Evolutionary conservation across 2,797 vertebrate species (phyloP), one percentile per base, ranked within the genome.

Genomic region (Bryconaethiops microstoma): DNA sequence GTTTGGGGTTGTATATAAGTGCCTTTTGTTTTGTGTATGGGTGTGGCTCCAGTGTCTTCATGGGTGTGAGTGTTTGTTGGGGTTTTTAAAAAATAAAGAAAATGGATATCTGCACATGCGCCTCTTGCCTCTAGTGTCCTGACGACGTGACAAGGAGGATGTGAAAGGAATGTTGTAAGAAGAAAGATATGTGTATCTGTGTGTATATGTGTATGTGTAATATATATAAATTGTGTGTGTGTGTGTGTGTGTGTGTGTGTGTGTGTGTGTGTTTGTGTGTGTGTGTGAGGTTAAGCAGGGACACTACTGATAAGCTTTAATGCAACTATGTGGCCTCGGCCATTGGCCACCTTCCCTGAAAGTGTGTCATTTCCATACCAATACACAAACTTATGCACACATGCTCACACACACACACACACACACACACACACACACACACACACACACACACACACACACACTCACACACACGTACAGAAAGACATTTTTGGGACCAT

Each of bases 221-320:
- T 29, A 29, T 29, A 29, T 29, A 29, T 29, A 29, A 29, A 29
- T 1, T 1, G 29, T 29, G 29, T 29, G 29, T 29, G 29, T 29
- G 29, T 29, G 29, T 29, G 29, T 29, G n/a, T n/a, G n/a, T n/a
- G n/a, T 77, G 75, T 65, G 59, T 74, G 63, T 82, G 35, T 71
- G 39, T 88, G 89, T 91, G 86, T 84, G 67, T 85, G 87, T 92
- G 42, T 5, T 1, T 1, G 29, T 29, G 29, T 29, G 29, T 29
- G 29, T 29, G 29, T 29, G 29, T 29, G 29, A 92, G 92, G 92
- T 93, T 92, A 91, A 81, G 87, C 88, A 79, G 52, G 88, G 91
- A 92, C 91, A 91, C 90, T 87, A 83, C 90, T 92, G 93, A 95
- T 93, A 93, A 93, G 92, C 89, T 86, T 87, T 93, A 87, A 90